Percentiles rank a stretch among this genome's conserved stretches.
Evolutionary conservation across 2,797 vertebrate species (phyloP).

Genomic region (Xerus rutilus): DNA sequence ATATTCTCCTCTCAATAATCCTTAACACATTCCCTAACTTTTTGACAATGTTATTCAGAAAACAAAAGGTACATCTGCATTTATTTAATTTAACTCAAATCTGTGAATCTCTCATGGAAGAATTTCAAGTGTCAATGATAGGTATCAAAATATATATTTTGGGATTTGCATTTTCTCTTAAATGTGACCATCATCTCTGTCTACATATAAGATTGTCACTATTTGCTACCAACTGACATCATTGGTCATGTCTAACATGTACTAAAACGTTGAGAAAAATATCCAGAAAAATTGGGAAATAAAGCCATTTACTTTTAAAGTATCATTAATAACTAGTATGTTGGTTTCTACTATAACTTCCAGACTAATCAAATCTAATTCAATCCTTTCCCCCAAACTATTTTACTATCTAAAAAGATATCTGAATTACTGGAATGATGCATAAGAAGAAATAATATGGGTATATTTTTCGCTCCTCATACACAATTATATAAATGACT

Average conservation of each 20-base stretch:
- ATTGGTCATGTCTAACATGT: background rate
- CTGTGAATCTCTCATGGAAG: background rate
- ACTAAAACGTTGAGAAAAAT: background rate
- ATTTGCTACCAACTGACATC: background rate
- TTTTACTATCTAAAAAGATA: constrained; percentile 3
- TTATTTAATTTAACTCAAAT: background rate
- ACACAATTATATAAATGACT: background rate
- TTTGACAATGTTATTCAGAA: background rate
- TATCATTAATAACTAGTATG: background rate
- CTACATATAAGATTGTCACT: background rate
- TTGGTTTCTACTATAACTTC: constrained; percentile 7
- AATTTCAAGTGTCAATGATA: constrained; percentile 14
- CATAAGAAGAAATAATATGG: constrained; percentile 19
- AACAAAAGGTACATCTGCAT: background rate
- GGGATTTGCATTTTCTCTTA: background rate
- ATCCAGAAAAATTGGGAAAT: background rate
- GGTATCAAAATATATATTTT: background rate
- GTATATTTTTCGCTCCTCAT: background rate
- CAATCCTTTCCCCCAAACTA: background rate
- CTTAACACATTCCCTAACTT: background rate
- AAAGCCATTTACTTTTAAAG: constrained; percentile 2
- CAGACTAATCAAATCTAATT: constrained; percentile 15
- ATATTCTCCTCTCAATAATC: background rate
- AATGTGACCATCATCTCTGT: constrained; percentile 9
- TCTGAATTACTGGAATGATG: background rate